These are phyloP conservation scores for Melanostoma scalare DNA, from an alignment of 2,888 invertebrate species.

Conservation along the genomic window DNA sequence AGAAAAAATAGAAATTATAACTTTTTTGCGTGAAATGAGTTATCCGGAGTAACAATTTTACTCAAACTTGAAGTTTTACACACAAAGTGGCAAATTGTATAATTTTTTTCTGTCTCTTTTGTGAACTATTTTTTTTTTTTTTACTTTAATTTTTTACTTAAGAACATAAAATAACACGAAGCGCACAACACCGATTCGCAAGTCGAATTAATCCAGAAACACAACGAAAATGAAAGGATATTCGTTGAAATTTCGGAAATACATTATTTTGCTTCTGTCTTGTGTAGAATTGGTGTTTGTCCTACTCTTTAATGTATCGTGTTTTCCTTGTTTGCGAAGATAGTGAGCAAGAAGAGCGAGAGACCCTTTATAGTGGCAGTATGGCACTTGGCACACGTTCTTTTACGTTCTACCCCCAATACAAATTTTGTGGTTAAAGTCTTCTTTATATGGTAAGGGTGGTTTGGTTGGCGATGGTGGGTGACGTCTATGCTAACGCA, in stretches of 20 bases:
- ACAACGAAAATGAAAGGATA: conserved; percentile 72
- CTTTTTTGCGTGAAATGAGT: background rate
- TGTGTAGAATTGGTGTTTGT: conserved; percentile 42
- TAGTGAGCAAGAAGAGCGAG: conserved; percentile 46
- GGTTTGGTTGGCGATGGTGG: conserved; percentile 27
- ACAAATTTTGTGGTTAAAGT: conserved; percentile 21
- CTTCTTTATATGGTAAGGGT: conserved; percentile 41
- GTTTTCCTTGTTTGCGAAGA: conserved; percentile 63
- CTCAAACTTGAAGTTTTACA: conserved; percentile 10
- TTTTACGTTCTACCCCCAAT: conserved; percentile 31
- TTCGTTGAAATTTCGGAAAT: conserved; percentile 67
- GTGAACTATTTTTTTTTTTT: conserved; percentile 9
- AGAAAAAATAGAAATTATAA: background rate
- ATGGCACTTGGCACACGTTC: conserved; percentile 3
- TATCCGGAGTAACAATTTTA: background rate
- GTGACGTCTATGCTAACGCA: conserved; percentile 12
- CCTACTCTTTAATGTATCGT: conserved; percentile 62
- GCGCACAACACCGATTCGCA: conserved; percentile 68
- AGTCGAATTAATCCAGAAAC: conserved; percentile 68
- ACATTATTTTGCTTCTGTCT: conserved; percentile 47
- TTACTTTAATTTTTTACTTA: conserved; percentile 20
- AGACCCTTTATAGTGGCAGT: conserved; percentile 38
- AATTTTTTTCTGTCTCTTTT: conserved; percentile 33
- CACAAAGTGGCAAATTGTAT: conserved; percentile 5
- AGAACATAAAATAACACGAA: conserved; percentile 49